A percentile compares a stretch with the other conserved stretches of the same genome.
These are phyloP conservation scores for Sinotaia quadrata DNA, from an alignment of 2,888 invertebrate species.

Conservation along the genomic window DNA sequence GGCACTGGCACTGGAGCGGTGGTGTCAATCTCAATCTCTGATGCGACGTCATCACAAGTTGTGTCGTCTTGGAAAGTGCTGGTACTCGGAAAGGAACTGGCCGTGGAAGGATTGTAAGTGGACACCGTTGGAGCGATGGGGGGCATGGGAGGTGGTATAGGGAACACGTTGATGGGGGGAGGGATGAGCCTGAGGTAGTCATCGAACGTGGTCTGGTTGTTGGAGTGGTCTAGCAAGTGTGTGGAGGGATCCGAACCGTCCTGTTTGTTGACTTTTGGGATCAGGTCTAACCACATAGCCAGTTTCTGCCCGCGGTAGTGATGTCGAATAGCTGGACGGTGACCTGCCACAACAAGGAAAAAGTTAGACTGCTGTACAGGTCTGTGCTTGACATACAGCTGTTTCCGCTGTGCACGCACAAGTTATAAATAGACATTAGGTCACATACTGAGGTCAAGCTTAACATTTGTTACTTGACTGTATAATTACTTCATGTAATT, in stretches of 20 bases:
- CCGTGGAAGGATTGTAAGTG: conserved; percentile 18
- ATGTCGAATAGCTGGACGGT: conserved; percentile 90
- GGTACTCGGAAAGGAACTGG: not conserved
- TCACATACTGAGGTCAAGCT: too few relatives aligned
- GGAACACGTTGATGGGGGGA: conserved; percentile 42
- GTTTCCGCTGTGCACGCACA: too few relatives aligned
- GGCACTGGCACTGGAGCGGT: conserved; percentile 25
- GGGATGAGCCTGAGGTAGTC: conserved; percentile 81
- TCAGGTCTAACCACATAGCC: conserved; percentile 94
- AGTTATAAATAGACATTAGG: too few relatives aligned
- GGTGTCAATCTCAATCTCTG: conserved; percentile 11
- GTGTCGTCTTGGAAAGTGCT: conserved; percentile 16
- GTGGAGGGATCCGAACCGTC: conserved; percentile 88
- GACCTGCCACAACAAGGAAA: conserved; percentile 83
- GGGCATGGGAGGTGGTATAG: conserved; percentile 64
- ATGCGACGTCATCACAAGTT: conserved; percentile 7
- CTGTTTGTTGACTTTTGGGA: conserved; percentile 88
- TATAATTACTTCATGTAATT: too few relatives aligned
- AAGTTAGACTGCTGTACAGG: too few relatives aligned
- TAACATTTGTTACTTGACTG: too few relatives aligned
- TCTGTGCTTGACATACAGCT: too few relatives aligned
- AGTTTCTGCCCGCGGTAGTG: conserved; percentile 96
- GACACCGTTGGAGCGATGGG: conserved; percentile 43
- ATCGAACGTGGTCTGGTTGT: conserved; percentile 90
- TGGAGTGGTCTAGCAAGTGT: conserved; percentile 86